A percentile compares a stretch with the other conserved stretches of the same genome.
Evolutionary conservation across 1,140 invertebrate species (phyloP).

Genomic region (Aphaenogaster ashmeadi): DNA sequence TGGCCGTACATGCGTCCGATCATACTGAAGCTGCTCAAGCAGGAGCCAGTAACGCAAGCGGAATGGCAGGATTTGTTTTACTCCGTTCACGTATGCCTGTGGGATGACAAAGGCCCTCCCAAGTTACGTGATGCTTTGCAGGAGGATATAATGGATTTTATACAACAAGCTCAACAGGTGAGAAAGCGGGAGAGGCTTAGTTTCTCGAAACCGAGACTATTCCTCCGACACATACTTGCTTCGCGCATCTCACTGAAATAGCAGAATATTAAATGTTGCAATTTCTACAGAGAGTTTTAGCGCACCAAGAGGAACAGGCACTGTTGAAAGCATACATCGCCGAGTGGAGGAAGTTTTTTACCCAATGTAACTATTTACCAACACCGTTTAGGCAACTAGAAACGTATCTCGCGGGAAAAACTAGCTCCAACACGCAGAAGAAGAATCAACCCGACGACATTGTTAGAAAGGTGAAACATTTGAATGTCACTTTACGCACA

Average conservation of each 20-base stretch:
- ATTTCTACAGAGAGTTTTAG: constrained; percentile 91
- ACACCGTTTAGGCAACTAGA: constrained; percentile 98
- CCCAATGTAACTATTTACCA: constrained; percentile 98
- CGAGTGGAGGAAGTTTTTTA: constrained; percentile 99
- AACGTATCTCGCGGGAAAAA: constrained; percentile 91
- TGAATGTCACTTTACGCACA: neutral
- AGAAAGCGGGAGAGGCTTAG: constrained; percentile 56
- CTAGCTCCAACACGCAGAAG: constrained; percentile 89
- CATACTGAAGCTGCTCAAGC: constrained; percentile 96
- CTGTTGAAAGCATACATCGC: constrained; percentile 98
- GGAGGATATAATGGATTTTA: constrained; percentile 98
- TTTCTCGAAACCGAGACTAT: neutral
- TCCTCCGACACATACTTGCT: neutral
- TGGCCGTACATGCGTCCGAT: constrained; percentile 98
- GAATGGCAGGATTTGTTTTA: constrained; percentile 99
- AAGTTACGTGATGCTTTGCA: constrained; percentile 96
- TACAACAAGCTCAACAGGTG: constrained; percentile 96
- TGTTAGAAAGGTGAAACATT: constrained; percentile 91
- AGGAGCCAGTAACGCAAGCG: constrained; percentile 96
- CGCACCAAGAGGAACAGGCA: constrained; percentile 97
- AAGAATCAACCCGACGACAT: constrained; percentile 94
- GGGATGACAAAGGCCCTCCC: constrained; percentile 97
- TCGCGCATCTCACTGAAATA: neutral
- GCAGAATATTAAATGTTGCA: constrained; percentile 2
- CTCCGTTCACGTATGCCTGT: constrained; percentile 97